These are phyloP conservation scores for Ceratina calcarata DNA, from an alignment of 1,140 invertebrate species.

Conservation along the genomic window DNA sequence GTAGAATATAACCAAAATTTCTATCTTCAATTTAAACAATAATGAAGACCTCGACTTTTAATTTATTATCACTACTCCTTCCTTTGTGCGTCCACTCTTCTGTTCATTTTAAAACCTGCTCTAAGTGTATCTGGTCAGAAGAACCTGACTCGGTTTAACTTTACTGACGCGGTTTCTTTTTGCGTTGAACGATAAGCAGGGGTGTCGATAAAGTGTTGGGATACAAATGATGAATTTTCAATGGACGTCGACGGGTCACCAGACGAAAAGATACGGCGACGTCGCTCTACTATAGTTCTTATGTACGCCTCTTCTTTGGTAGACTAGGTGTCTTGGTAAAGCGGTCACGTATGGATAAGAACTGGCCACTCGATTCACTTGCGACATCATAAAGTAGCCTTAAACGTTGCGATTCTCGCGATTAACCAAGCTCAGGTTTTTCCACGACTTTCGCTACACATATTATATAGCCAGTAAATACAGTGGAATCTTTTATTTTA, in stretches of 20 bases:
- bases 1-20: background rate
- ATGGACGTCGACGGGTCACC: slow-evolving; percentile 35
- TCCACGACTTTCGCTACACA: background rate
- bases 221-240: slow-evolving; percentile 63
- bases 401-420: slow-evolving; percentile 64
- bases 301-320: slow-evolving; percentile 28
- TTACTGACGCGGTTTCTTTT: background rate
- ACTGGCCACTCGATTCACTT: slow-evolving; percentile 71
- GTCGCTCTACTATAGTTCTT: slow-evolving; percentile 46
- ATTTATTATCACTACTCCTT: too few species aligned
- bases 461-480: too few species aligned
- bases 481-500: too few species aligned
- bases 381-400: slow-evolving; percentile 64
- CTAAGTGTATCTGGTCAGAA: slow-evolving; percentile 2
- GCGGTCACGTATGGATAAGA: slow-evolving; percentile 70
- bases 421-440: slow-evolving; percentile 66
- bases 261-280: slow-evolving; percentile 38
- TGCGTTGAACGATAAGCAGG: slow-evolving; percentile 37
- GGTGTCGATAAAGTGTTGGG: slow-evolving; percentile 55
- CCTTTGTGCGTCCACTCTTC: background rate
- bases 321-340: slow-evolving; percentile 61
- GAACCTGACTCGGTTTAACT: slow-evolving; percentile 2
- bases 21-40: background rate
- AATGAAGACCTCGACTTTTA: too few species aligned
- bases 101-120: background rate